Evolutionary conservation across 2,113 vertebrate genomes (phyloP).

Genomic region (Microcebus murinus): DNA sequence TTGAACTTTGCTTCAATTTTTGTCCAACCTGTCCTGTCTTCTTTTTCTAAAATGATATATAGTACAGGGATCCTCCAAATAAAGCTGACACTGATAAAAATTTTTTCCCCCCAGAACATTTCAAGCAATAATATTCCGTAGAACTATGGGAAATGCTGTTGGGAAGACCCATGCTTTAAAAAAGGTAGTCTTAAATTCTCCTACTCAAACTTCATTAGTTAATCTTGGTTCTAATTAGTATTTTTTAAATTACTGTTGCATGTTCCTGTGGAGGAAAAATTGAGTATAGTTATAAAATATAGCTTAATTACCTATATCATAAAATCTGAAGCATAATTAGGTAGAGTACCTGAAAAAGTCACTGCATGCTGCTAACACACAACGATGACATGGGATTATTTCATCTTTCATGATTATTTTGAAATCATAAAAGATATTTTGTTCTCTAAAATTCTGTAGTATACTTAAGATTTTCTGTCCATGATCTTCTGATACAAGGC

Average conservation of each 20-base stretch:
- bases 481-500: slow-evolving; percentile 91
- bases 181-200: not conserved
- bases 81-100: not conserved
- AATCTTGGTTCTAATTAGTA: not conserved
- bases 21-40: not conserved
- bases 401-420: slow-evolving; percentile 92
- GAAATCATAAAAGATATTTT: slow-evolving; percentile 95
- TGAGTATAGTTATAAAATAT: not conserved
- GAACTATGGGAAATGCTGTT: not conserved
- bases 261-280: not conserved
- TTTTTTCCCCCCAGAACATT: not conserved
- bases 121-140: not conserved
- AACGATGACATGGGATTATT: slow-evolving; percentile 94
- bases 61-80: not conserved
- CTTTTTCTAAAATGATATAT: not conserved
- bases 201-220: not conserved
- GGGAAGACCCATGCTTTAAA: not conserved
- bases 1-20: slow-evolving; percentile 22
- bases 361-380: slow-evolving; percentile 96
- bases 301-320: slow-evolving; percentile 35
- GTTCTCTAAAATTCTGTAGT: slow-evolving; percentile 93
- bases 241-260: not conserved
- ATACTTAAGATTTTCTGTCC: slow-evolving; percentile 93
- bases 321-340: slow-evolving; percentile 59
- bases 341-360: slow-evolving; percentile 96